Evolutionary conservation across 2,113 vertebrate genomes (phyloP).

Genomic region (Acrocephalus arundinaceus): DNA sequence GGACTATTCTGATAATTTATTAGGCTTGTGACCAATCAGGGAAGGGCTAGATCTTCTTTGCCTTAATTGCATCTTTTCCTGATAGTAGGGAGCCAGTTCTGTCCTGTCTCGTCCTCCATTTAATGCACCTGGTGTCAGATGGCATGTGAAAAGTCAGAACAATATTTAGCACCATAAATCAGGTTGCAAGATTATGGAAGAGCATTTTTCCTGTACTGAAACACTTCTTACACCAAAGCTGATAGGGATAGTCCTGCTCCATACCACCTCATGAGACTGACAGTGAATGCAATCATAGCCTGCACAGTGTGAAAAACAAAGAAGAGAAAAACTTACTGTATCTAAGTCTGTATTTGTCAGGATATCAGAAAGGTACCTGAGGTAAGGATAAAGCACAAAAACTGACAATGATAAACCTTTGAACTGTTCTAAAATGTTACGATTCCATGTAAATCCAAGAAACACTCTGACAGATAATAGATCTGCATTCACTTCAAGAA

Average conservation of each 20-base stretch:
- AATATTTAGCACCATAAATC: not conserved
- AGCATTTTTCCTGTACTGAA: not conserved
- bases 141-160: not conserved
- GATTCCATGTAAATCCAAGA: not conserved
- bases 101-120: not conserved
- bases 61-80: conserved; percentile 42
- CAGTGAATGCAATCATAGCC: not conserved
- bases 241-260: not conserved
- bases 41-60: conserved; percentile 51
- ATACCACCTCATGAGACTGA: not conserved
- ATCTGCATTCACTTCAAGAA: not conserved
- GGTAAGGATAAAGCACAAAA: not conserved
- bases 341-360: not conserved
- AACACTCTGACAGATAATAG: not conserved
- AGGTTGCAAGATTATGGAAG: not conserved
- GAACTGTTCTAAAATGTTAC: not conserved
- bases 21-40: conserved; percentile 4
- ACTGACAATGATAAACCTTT: not conserved
- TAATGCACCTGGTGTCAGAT: not conserved
- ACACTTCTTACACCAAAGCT: not conserved
- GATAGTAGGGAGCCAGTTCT: not conserved
- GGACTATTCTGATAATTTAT: not conserved
- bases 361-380: not conserved
- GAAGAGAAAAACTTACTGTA: not conserved
- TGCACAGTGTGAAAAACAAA: not conserved